Evolutionary conservation across 2,113 vertebrate genomes (phyloP), one percentile per base, ranked within the genome.

Genomic region (Numenius arquata): DNA sequence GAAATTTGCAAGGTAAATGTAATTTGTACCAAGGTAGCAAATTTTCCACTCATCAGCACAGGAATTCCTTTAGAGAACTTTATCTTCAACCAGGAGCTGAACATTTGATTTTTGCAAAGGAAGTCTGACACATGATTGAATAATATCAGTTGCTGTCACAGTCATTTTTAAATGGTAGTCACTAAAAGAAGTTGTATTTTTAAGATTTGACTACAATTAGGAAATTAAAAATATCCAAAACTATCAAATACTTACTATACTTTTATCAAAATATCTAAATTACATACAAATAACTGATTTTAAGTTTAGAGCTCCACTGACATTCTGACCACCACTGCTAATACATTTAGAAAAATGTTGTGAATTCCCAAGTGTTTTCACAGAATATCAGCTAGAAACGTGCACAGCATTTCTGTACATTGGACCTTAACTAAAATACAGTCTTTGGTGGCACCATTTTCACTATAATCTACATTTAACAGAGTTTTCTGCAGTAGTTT

Each of bases 1-100:
- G 66, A 93, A 93, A 96, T 95, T 96, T 96, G 95, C 95, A 95
- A 96, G 89, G 95, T 91, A 93, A 97, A 96, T 95, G 86, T 89
- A 92, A 95, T 96, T 93, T 95, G 61, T 95, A 93, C 45, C 29
- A 70, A 82, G 58, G 77, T 45, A 92, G 76, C 7, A 75, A 87
- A 38, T 75, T 79, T 96, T 95, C 80, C 50, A 55, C 94, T 87
- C 86, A 91, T 87, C 92, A 92, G 32, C 36, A 58, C 7, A 70
- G 62, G 89, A 91, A 78, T 82, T 87, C 41, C 85, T 76, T 88
- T 25, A 68, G 62, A 79, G 62, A 76, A 56, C 65, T 84, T 85
- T 38, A 48, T 89, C 50, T 79, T 92, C 62, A 89, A 87, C 84
- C 26, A 66, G 87, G n/a, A 89, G 53, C 38, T 62, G 50, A 95